These are phyloP conservation scores for Akabosia matsudoensis DNA, from an alignment of 1,140 invertebrate species.

Conservation along the genomic window DNA sequence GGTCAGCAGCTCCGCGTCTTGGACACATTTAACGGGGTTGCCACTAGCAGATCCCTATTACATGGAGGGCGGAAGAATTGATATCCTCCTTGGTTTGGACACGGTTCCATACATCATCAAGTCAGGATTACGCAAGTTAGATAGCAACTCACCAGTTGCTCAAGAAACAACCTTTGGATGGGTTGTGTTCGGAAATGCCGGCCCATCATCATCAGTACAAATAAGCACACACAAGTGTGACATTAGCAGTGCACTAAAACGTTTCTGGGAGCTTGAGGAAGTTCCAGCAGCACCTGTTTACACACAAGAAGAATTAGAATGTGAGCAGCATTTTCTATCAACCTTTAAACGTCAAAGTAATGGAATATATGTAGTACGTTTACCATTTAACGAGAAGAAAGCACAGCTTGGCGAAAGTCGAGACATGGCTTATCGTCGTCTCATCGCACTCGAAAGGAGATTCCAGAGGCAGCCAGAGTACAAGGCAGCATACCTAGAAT, in stretches of 20 bases:
- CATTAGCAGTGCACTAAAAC: neutral
- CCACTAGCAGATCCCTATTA: neutral
- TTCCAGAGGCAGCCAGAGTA: neutral
- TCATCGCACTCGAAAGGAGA: neutral
- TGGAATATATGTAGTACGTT: slow-evolving; percentile 40
- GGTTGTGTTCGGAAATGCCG: neutral
- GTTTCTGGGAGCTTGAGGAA: slow-evolving; percentile 34
- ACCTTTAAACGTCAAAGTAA: slow-evolving; percentile 26
- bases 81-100: neutral
- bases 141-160: neutral
- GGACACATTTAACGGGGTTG: neutral
- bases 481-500: neutral
- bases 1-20: neutral
- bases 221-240: neutral
- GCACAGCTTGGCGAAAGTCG: slow-evolving; percentile 35
- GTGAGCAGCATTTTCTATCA: slow-evolving; percentile 42
- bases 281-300: neutral
- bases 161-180: neutral
- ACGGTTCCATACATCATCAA: neutral
- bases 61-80: neutral
- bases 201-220: neutral
- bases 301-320: slow-evolving; percentile 28
- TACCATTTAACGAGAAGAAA: slow-evolving; percentile 43
- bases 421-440: neutral
- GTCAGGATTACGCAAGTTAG: neutral